Evolutionary conservation across 2,888 invertebrate species (phyloP).

Genomic region (Drosophila limbata): DNA sequence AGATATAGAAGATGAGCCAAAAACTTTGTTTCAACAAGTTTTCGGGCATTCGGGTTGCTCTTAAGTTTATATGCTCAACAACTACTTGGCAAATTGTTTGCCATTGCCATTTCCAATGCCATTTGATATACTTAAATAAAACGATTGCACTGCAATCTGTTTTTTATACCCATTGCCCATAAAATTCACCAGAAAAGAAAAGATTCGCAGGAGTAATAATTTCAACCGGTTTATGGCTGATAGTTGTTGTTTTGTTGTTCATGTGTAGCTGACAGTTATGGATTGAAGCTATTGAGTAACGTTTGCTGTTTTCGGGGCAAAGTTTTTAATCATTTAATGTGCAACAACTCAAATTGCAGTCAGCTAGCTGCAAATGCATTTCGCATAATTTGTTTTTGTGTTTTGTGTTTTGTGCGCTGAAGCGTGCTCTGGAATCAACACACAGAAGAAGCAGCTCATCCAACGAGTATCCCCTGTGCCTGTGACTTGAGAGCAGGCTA

Average conservation of each 20-base stretch:
- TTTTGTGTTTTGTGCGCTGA: constrained; percentile 66
- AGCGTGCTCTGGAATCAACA: constrained; percentile 58
- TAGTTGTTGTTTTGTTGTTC: background rate
- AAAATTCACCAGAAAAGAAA: constrained; percentile 9
- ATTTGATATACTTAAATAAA: constrained; percentile 41
- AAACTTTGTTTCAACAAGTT: constrained; percentile 55
- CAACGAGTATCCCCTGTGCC: constrained; percentile 14
- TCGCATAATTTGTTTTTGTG: constrained; percentile 71
- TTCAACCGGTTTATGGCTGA: background rate
- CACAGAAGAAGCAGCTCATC: background rate
- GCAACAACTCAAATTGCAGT: constrained; percentile 45
- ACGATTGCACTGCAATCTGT: constrained; percentile 56
- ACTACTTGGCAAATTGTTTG: constrained; percentile 70
- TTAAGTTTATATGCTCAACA: constrained; percentile 60
- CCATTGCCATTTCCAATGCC: constrained; percentile 62
- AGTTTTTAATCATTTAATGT: constrained; percentile 71
- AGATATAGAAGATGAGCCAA: constrained; percentile 24
- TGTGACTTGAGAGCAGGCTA: constrained; percentile 30
- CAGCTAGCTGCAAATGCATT: constrained; percentile 70
- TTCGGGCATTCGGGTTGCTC: constrained; percentile 33
- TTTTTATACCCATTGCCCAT: constrained; percentile 37
- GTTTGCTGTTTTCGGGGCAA: constrained; percentile 13
- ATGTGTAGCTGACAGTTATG: constrained; percentile 19
- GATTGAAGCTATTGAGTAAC: constrained; percentile 24
- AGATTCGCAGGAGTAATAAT: constrained; percentile 4